Percentiles rank a stretch among this genome's conserved stretches.
Evolutionary conservation across 2,113 vertebrate species (phyloP).

Genomic region (Vulpes ferrilata): DNA sequence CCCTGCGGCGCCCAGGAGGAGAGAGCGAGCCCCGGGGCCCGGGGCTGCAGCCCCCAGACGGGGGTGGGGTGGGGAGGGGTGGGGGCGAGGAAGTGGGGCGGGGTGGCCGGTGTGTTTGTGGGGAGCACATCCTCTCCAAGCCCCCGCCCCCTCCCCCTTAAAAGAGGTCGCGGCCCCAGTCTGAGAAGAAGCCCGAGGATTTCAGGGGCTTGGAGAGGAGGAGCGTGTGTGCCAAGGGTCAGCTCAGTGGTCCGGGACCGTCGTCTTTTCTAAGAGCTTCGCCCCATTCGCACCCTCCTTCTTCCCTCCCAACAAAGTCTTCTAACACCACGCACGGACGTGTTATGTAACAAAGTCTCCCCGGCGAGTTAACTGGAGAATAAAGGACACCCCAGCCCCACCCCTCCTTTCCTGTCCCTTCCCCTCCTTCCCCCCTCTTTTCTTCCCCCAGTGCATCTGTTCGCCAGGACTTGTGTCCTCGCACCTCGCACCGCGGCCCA

Average conservation of each 20-base stretch:
- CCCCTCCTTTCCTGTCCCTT: neutral
- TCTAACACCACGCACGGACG: slow-evolving; percentile 64
- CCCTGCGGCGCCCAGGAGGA: neutral
- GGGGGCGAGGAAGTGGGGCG: neutral
- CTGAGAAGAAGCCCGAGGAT: slow-evolving; percentile 39
- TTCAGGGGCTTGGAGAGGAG: neutral
- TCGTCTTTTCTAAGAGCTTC: slow-evolving; percentile 54
- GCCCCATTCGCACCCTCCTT: slow-evolving; percentile 7
- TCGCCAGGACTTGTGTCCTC: slow-evolving; percentile 48
- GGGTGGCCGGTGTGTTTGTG: neutral
- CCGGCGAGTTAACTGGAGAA: slow-evolving; percentile 74
- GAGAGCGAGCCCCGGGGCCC: neutral
- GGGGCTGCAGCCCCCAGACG: neutral
- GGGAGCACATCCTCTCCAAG: neutral
- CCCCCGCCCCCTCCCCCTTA: neutral
- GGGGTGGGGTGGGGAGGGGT: no score
- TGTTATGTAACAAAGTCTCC: slow-evolving; percentile 84
- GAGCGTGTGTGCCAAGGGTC: slow-evolving; percentile 15
- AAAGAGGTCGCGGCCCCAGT: slow-evolving; percentile 46
- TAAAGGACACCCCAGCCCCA: slow-evolving; percentile 72
- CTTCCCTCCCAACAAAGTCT: slow-evolving; percentile 67
- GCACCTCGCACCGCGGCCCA: neutral
- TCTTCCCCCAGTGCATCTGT: slow-evolving; percentile 71
- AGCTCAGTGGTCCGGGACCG: slow-evolving; percentile 42
- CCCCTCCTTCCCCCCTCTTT: neutral